A percentile compares a stretch with the other conserved stretches of the same genome.
phyloP scores from a whole-genome alignment of 35 echinoderm and acorn worm genomes.

The Lytechinus variegatus region DNA sequence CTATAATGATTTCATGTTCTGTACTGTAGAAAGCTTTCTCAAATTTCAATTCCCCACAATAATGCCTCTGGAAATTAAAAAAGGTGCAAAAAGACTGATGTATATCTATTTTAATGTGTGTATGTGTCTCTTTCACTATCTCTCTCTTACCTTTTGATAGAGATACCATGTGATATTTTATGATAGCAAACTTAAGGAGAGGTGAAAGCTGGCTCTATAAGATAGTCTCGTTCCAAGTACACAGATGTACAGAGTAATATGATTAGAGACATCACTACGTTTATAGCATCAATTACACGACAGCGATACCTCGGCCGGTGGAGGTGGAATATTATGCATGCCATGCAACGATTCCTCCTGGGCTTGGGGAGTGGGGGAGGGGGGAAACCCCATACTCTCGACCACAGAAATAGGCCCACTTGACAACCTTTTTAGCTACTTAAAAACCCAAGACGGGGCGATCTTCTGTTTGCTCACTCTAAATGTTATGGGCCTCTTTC shows the following conservation, averaged over 20 bases:
- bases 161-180: neutral
- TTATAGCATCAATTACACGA: neutral
- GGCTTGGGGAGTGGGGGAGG: neutral
- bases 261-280: neutral
- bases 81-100: too few species aligned
- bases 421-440: constrained; percentile 3
- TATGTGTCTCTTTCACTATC: too few species aligned
- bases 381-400: neutral
- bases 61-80: too few species aligned
- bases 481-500: neutral
- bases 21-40: too few species aligned
- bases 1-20: too few species aligned
- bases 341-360: neutral
- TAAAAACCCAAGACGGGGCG: neutral
- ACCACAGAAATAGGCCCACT: neutral
- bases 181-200: neutral
- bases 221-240: neutral
- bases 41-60: too few species aligned
- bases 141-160: too few species aligned
- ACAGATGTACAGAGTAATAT: neutral
- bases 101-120: too few species aligned
- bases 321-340: neutral
- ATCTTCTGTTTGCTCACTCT: neutral
- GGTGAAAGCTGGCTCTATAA: neutral
- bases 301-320: neutral